Conservation (phyloP, 2,888 invertebrate species). For the Phytoseiulus persimilis region DNA sequence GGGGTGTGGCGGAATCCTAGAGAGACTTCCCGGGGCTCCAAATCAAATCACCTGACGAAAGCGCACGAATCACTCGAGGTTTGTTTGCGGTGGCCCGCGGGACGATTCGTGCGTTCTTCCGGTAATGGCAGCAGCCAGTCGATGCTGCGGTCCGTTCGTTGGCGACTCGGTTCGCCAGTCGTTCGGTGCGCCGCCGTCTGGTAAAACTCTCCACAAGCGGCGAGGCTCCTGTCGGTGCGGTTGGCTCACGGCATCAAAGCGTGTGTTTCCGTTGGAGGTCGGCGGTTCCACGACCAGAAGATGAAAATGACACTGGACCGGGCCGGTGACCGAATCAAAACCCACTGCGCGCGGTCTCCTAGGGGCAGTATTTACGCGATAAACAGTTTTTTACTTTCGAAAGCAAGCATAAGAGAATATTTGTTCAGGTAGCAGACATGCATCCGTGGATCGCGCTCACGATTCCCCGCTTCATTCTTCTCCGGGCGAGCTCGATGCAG, state of each 20-base stretch:
- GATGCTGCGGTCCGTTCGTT: neutral
- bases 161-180: neutral
- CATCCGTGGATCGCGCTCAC: no score
- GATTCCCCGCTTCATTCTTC: no score
- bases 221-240: neutral
- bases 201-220: neutral
- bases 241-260: neutral
- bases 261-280: neutral
- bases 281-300: no score
- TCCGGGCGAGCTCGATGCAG: no score
- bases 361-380: no score
- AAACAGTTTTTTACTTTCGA: no score
- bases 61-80: neutral
- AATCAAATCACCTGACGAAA: neutral
- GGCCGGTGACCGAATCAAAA: no score
- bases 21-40: neutral
- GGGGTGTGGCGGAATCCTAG: neutral
- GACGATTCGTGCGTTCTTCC: neutral
- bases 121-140: neutral
- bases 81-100: no score
- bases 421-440: no score
- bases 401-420: no score
- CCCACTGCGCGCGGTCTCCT: no score
- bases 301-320: no score
- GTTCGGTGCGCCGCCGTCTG: neutral